Evolutionary conservation across 2,113 vertebrate species (phyloP), one percentile per base, ranked within the genome.

Genomic region (Scatophagus argus): DNA sequence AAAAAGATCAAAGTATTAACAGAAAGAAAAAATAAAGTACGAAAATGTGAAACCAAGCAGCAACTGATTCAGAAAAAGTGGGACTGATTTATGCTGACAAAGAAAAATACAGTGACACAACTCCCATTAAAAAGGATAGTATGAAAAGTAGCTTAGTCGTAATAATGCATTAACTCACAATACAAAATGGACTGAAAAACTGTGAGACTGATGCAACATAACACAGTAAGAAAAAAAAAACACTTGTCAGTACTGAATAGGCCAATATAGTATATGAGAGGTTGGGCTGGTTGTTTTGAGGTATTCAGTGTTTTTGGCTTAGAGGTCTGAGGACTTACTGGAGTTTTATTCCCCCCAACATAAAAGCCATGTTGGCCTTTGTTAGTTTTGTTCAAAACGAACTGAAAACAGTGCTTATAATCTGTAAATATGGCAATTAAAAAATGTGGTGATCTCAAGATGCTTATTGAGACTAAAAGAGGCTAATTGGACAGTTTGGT

Each of bases 301-400:
- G 90, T 92, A 92, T 82, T 82, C 21, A 76, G 63, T 6, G 39
- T 70, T 86, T 46, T 90, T 86, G 81, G 89, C 67, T 85, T 70
- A 31, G 12, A 83, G 23, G 75, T 83, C 31, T 67, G 41, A 62
- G 10, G 11, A 60, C 17, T 63, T 49, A 34, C 60, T 36, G 46
- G 31, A 69, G 21, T 43, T 29, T 83, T 17, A 38, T 55, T 8
- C 21, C 21, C 27, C 25, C 23, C 25, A 14, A 13, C 38, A n/a
- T n/a, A 44, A 44, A 59, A 71, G 6, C 77, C 31, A 51, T 47
- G 71, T 81, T 89, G 85, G 74, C 63, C 32, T 66, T 52, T 25
- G 2, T 38, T 81, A 19, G 13, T 41, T 44, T 46, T 34, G 16
- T 41, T 25, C 14, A 82, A 84, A 71, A 27, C 23, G 2, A 63